A percentile compares a stretch with the other conserved stretches of the same genome.
Conservation (phyloP, 2,797 vertebrate genomes). For the Tiaroga cobitis region DNA sequence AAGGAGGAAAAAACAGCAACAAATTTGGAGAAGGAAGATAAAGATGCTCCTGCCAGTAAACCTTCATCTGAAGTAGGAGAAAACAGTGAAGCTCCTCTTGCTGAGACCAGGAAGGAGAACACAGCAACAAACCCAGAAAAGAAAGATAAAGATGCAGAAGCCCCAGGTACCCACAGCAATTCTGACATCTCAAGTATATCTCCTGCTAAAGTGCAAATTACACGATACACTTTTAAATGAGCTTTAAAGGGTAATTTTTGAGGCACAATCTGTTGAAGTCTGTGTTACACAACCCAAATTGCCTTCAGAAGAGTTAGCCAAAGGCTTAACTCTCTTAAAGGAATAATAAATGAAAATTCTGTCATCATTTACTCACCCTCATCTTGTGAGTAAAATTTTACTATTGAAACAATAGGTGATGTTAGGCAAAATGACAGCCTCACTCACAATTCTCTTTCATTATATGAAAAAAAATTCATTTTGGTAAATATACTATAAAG, state of each 20-base stretch:
- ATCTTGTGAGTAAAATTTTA: too few species aligned
- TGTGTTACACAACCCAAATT: background rate
- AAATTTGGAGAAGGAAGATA: background rate
- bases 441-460: background rate
- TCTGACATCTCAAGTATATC: background rate
- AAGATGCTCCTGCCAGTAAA: slow-evolving; percentile 4
- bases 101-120: background rate
- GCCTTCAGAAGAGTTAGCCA: background rate
- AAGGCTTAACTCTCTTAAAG: background rate
- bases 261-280: background rate
- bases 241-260: background rate
- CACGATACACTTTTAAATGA: background rate
- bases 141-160: slow-evolving; percentile 8
- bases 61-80: slow-evolving; percentile 20
- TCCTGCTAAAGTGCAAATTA: background rate
- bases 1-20: slow-evolving; percentile 4
- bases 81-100: background rate
- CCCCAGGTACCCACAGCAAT: slow-evolving; percentile 28
- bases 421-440: slow-evolving; percentile 12
- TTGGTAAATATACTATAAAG: background rate
- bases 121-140: background rate
- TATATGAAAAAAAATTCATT: background rate
- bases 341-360: slow-evolving; percentile 17
- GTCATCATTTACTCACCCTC: slow-evolving; percentile 1
- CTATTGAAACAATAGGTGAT: background rate